These are phyloP conservation scores for Sylvietta virens DNA, from an alignment of 2,113 vertebrate genomes.

Conservation along the genomic window DNA sequence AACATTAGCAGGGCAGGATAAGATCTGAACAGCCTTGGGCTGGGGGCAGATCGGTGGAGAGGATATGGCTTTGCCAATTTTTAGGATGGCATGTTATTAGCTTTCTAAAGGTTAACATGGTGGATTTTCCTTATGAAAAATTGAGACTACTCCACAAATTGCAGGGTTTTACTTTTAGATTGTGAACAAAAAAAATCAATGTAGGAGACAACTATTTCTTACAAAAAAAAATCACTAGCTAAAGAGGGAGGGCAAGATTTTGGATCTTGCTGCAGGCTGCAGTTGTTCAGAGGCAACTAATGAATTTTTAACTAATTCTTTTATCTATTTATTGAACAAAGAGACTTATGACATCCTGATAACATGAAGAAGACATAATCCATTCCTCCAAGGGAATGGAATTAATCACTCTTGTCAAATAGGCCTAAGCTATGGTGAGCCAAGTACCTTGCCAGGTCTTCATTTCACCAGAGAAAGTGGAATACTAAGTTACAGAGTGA, in stretches of 20 bases:
- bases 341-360: not conserved
- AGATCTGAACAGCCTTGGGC: not conserved
- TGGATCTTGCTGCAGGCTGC: not conserved
- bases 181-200: not conserved
- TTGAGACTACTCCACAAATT: not conserved
- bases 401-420: not conserved
- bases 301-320: not conserved
- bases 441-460: not conserved
- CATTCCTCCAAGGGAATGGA: not conserved
- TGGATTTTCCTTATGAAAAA: not conserved
- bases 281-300: not conserved
- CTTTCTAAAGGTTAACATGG: not conserved
- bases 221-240: not conserved
- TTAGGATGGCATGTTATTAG: not conserved
- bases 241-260: not conserved
- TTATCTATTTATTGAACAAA: not conserved
- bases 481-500: not conserved
- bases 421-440: not conserved
- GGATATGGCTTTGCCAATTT: not conserved
- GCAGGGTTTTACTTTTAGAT: not conserved
- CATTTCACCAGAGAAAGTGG: not conserved
- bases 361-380: not conserved
- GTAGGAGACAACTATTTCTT: not conserved
- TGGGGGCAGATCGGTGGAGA: not conserved
- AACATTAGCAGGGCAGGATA: not conserved